phyloP scores from a whole-genome alignment of 2,797 vertebrate genomes.

The Orientallactaga sibirica region DNA sequence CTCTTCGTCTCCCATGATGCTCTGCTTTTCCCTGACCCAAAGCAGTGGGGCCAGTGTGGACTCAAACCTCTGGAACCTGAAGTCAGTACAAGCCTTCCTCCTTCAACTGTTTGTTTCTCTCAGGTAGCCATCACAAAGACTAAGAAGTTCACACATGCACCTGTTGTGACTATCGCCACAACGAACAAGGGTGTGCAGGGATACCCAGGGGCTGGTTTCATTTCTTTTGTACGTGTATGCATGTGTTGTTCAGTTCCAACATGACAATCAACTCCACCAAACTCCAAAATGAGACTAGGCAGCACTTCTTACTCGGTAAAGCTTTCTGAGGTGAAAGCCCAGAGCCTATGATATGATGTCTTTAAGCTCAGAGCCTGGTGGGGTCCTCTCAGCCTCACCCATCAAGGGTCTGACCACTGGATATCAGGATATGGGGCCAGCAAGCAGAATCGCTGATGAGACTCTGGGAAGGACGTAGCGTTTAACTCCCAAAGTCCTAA shows the following conservation, averaged over 20 bases:
- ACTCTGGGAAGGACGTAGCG: background rate
- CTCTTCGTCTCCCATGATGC: background rate
- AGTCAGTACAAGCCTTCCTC: background rate
- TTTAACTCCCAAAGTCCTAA: conserved; percentile 35
- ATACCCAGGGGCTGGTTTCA: background rate
- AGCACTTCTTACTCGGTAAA: background rate
- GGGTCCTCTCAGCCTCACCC: background rate
- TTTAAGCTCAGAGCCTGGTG: background rate
- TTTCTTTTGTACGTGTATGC: background rate
- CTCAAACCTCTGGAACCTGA: background rate
- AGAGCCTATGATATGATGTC: background rate
- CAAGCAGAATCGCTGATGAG: background rate
- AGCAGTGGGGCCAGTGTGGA: background rate
- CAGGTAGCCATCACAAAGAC: no score
- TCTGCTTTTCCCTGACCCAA: background rate
- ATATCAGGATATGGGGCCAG: background rate
- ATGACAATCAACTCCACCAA: background rate
- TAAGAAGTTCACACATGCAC: background rate
- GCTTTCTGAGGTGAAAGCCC: conserved; percentile 1
- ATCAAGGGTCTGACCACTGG: background rate
- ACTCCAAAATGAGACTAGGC: background rate
- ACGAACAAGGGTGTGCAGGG: background rate
- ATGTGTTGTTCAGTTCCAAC: background rate
- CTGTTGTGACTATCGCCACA: background rate
- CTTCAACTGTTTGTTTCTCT: background rate